Evolutionary conservation across 2,113 vertebrate species (phyloP), one percentile per base, ranked within the genome.

Genomic region (Polyodon spathula): DNA sequence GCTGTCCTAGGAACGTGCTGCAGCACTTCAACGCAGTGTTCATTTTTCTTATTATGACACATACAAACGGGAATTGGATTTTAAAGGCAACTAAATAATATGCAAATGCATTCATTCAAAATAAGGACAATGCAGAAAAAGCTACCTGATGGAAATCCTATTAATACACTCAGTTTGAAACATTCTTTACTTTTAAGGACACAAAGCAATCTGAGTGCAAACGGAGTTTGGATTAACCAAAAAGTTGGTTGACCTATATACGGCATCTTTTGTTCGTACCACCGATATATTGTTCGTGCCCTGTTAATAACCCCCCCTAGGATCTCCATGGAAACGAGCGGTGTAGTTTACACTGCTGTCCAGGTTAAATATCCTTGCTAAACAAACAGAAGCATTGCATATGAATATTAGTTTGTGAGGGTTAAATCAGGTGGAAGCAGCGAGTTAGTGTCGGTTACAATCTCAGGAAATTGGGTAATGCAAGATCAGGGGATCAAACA

Each of bases 11-110:
- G 51, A 48, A 37, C n/a, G 39, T 51, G 65, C 57, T 65, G 62
- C 54, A 37, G 41, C 42, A 16, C 37, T 62, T 68, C 54, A 63
- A 46, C 51, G 55, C 53, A 14, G 16, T 64, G 68, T 39, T 44
- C 62, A 73, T 71, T 74, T 69, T 66, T 72, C 68, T 78, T 78
- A 67, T 79, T 81, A 71, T 80, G 80, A 85, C 75, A 76, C 71
- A 75, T 69, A 68, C 66, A 78, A 70, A 70, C 69, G 75, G 73
- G 76, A 81, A 75, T 27, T 69, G 73, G 79, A 76, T 77, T 76
- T 74, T 72, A 77, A 79, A 78, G 82, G 81, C 81, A 68, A 84
- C 72, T 74, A 68, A 72, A 76, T 82, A 72, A 81, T 75, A 84
- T 83, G 80, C 75, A 78, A 82, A 85, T 78, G 39, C 72, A 54